Base-by-base conservation (phyloP, 2,113 vertebrate genomes). In the Coracopsis vasa region DNA sequence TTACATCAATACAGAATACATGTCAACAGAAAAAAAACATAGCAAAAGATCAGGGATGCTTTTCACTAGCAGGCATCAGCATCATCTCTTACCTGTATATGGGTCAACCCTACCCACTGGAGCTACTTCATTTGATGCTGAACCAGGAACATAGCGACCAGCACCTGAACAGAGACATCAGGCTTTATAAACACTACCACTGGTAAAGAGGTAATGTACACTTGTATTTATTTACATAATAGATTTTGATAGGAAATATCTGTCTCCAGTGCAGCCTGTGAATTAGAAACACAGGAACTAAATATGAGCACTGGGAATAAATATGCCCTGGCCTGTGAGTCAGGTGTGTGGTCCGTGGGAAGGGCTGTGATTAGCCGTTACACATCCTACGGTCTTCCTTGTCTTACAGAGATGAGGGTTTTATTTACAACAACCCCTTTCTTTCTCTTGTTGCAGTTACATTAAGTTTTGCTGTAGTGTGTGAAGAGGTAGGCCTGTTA, bases 101-200 rank as follows among this genome's bases (percentile, higher is more conserved):
- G 99, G 99, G 97, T 99, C 99, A 50, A 97, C 95, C 75, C 97
- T 98, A 15, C 97, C 95, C 42, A 78, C 45, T 60, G 98, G 45
- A 91, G 95, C 81, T 25, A 71, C 77, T 39, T 94, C 42, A 83
- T 82, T 92, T 24, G 98, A 86, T 62, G 88, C 95, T 33, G 98
- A 98, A 50, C 98, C 98, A 31, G 99, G 99, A 89, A 99, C 98
- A 80, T 99, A 99, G 41, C 99, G 99, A 69, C 99, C 99, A 92
- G 98, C 89, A 93, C 99, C 99, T 99, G 89, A 44, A 80, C 0
- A 1, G 93, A 97, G 14, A 75, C 14, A 77, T 24, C 5, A 88
- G 37, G 11, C 25, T 33, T 75, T 79, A 77, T 65, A 60, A 91
- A 29, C 21, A 77, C 4, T 18, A 67, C 8, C 7, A n/a, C 10